These are phyloP conservation scores for Selenia dentaria DNA, from an alignment of 2,888 invertebrate species.

Conservation along the genomic window DNA sequence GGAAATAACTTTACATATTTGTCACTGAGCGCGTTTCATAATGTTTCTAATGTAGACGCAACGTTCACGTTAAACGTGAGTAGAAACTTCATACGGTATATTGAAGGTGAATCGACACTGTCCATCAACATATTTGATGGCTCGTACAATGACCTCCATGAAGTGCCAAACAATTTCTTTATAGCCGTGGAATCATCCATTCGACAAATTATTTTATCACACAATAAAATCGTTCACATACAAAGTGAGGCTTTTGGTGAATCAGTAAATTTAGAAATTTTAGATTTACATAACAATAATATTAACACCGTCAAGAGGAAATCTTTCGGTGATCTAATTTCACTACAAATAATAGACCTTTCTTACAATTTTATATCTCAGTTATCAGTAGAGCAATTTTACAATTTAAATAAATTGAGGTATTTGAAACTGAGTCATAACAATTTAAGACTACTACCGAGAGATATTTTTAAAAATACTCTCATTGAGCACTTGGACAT, in stretches of 20 bases:
- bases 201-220: constrained; percentile 88
- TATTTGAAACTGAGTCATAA: constrained; percentile 90
- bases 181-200: constrained; percentile 86
- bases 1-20: constrained; percentile 90
- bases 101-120: constrained; percentile 78
- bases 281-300: constrained; percentile 90
- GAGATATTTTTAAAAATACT: constrained; percentile 92
- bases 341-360: constrained; percentile 91
- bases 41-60: constrained; percentile 86
- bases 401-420: constrained; percentile 89
- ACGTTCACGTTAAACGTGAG: constrained; percentile 91
- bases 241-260: constrained; percentile 91
- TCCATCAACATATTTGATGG: constrained; percentile 89
- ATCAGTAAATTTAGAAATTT: constrained; percentile 87
- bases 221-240: constrained; percentile 89
- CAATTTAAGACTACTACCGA: constrained; percentile 88
- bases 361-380: constrained; percentile 91
- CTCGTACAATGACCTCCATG: constrained; percentile 87
- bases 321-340: constrained; percentile 90
- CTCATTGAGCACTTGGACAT: constrained; percentile 92
- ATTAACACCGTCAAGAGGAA: constrained; percentile 89
- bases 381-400: constrained; percentile 92
- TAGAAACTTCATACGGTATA: constrained; percentile 85
- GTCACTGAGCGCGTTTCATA: constrained; percentile 87
- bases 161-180: constrained; percentile 87